These are phyloP conservation scores for Equus quagga DNA, from an alignment of 2,113 vertebrate genomes.

Conservation along the genomic window DNA sequence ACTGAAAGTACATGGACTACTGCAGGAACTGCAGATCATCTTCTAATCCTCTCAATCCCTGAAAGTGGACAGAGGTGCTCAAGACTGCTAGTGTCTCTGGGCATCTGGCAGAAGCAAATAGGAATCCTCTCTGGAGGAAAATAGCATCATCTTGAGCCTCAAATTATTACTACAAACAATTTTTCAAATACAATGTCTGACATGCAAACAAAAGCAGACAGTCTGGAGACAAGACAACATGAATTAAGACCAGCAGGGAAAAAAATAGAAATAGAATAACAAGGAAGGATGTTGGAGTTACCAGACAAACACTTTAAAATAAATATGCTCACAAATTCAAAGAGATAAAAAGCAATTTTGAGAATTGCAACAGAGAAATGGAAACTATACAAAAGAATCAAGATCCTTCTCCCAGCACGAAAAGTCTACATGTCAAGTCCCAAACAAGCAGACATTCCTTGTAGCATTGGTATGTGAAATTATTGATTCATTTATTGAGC, in stretches of 20 bases:
- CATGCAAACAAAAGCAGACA: slow-evolving; percentile 35
- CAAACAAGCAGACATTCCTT: not conserved
- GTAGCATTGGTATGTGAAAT: not conserved
- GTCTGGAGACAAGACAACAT: not conserved
- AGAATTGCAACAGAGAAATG: slow-evolving; percentile 25
- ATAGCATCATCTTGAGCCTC: not conserved
- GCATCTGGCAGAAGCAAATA: slow-evolving; percentile 28
- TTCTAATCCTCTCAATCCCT: not conserved
- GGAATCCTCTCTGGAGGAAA: slow-evolving; percentile 34
- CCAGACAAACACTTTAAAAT: slow-evolving; percentile 31
- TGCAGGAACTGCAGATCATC: not conserved
- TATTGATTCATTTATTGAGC: slow-evolving; percentile 1
- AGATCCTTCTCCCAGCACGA: slow-evolving; percentile 26
- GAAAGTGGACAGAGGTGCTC: not conserved
- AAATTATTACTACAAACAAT: slow-evolving; percentile 48
- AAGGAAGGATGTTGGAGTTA: slow-evolving; percentile 16
- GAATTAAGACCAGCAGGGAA: slow-evolving; percentile 25
- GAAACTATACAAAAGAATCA: slow-evolving; percentile 12
- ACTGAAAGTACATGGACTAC: not conserved
- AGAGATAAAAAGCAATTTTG: slow-evolving; percentile 28
- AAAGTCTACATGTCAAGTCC: slow-evolving; percentile 1
- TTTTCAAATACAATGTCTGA: slow-evolving; percentile 36
- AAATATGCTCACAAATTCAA: slow-evolving; percentile 43
- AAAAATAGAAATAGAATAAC: not conserved
- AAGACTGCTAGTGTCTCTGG: not conserved